These are phyloP conservation scores for Pristionchus entomophagus DNA, from an alignment of 2,888 invertebrate genomes.

Conservation along the genomic window DNA sequence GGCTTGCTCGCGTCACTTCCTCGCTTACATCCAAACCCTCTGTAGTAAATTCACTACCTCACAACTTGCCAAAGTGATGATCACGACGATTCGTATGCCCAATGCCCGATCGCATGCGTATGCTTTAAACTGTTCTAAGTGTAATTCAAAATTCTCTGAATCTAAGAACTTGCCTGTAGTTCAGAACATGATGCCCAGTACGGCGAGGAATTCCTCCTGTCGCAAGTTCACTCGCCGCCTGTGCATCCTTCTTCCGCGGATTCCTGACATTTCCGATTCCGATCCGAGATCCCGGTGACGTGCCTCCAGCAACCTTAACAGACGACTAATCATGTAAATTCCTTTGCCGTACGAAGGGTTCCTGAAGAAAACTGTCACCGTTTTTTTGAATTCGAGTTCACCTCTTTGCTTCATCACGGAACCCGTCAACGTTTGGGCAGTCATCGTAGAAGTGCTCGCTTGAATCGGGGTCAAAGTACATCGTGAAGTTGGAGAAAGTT, in stretches of 20 bases:
- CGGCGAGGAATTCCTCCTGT: neutral
- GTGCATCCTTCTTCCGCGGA: neutral
- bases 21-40: neutral
- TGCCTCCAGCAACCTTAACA: neutral
- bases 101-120: neutral
- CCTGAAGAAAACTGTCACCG: neutral
- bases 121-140: too few relatives aligned
- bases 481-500: neutral
- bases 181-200: neutral
- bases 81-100: neutral
- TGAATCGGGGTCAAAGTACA: neutral
- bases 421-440: neutral
- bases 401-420: neutral
- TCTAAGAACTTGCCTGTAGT: neutral
- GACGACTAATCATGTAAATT: too few relatives aligned
- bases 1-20: neutral
- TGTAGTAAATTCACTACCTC: neutral
- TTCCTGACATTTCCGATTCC: too few relatives aligned
- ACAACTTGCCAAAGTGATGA: too few relatives aligned
- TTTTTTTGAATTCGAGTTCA: neutral
- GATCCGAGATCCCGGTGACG: too few relatives aligned
- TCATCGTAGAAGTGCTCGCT: neutral
- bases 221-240: neutral
- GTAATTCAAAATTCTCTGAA: neutral
- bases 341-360: neutral